Evolutionary conservation across 2,113 vertebrate genomes (phyloP).

Genomic region (Australoheros scitulus): DNA sequence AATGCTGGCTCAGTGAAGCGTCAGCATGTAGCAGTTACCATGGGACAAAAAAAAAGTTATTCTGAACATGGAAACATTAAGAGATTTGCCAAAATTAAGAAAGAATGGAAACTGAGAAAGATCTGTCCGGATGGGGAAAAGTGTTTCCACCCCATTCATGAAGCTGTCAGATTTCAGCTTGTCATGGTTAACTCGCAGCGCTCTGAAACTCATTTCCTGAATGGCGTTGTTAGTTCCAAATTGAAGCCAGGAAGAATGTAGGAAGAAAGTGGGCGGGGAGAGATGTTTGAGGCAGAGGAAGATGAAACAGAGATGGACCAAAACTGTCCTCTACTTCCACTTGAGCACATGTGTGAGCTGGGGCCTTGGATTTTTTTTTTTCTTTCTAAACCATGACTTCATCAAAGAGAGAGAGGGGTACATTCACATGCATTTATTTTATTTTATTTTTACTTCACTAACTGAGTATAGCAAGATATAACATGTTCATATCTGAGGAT

Average conservation of each 20-base stretch:
- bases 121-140: conserved; percentile 26
- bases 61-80: conserved; percentile 28
- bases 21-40: conserved; percentile 20
- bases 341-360: neutral
- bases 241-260: conserved; percentile 18
- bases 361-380: neutral
- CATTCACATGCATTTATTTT: neutral
- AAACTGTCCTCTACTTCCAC: conserved; percentile 8
- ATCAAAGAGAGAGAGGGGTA: conserved; percentile 1
- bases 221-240: neutral
- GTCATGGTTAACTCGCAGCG: conserved; percentile 12
- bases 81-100: conserved; percentile 28
- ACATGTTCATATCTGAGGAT: neutral
- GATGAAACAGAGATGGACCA: conserved; percentile 23
- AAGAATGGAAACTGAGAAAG: conserved; percentile 41
- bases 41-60: conserved; percentile 24
- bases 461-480: neutral
- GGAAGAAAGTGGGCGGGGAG: neutral
- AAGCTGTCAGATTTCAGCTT: conserved; percentile 37
- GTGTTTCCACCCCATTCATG: conserved; percentile 23
- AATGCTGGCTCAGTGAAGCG: conserved; percentile 22
- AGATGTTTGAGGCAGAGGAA: neutral
- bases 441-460: neutral
- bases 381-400: neutral
- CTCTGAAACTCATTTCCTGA: conserved; percentile 17